These are phyloP conservation scores for Nesogale talazaci DNA, from an alignment of 2,113 vertebrate species.

Conservation along the genomic window DNA sequence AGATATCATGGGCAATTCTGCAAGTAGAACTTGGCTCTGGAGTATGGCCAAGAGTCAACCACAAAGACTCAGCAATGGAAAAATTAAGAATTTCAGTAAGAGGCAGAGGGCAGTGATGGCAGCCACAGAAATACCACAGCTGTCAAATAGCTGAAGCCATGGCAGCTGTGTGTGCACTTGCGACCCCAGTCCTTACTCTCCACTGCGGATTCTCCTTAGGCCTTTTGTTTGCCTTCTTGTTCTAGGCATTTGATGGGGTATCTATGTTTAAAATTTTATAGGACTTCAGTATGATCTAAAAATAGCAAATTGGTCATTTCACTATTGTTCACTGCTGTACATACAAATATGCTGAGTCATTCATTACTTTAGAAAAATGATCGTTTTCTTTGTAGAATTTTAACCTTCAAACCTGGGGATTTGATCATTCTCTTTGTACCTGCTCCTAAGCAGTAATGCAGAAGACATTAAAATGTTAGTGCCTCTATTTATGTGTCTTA, in stretches of 20 bases:
- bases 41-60: not conserved
- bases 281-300: not conserved
- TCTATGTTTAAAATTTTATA: not conserved
- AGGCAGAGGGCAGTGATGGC: not conserved
- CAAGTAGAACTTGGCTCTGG: not conserved
- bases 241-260: not conserved
- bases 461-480: not conserved
- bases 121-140: not conserved
- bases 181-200: not conserved
- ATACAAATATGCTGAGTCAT: not conserved
- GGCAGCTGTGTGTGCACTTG: not conserved
- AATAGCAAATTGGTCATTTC: not conserved
- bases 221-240: not conserved
- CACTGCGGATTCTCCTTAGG: not conserved
- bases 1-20: not conserved
- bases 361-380: not conserved
- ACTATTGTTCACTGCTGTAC: not conserved
- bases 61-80: not conserved
- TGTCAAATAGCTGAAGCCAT: not conserved
- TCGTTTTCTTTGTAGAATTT: not conserved
- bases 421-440: not conserved
- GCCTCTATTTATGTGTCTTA: conserved; percentile 14
- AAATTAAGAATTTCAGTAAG: not conserved
- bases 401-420: not conserved
- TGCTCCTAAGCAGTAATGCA: not conserved